These are phyloP conservation scores for Pterocles orientalis DNA, from an alignment of 2,113 vertebrate species.

Conservation along the genomic window DNA sequence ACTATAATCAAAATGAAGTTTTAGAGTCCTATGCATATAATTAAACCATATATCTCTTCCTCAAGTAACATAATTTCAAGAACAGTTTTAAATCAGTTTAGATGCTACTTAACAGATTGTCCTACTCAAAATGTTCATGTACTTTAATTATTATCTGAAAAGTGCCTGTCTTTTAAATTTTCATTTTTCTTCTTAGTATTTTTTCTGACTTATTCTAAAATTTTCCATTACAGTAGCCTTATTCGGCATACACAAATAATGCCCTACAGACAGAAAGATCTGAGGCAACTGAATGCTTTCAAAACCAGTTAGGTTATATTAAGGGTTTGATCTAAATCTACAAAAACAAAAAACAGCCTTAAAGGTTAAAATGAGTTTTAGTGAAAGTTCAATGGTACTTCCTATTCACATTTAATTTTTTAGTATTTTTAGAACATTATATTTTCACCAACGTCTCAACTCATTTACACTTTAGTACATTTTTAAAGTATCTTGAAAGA, in stretches of 20 bases:
- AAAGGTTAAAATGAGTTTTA: not conserved
- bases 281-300: slow-evolving; percentile 9
- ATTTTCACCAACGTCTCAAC: not conserved
- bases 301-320: not conserved
- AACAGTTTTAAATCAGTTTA: slow-evolving; percentile 50
- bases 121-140: slow-evolving; percentile 15
- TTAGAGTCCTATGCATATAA: slow-evolving; percentile 41
- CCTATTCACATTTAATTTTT: not conserved
- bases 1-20: slow-evolving; percentile 33
- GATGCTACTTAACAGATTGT: slow-evolving; percentile 13
- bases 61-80: slow-evolving; percentile 15
- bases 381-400: not conserved
- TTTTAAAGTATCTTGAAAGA: not conserved
- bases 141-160: slow-evolving; percentile 45
- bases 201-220: slow-evolving; percentile 48
- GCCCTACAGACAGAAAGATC: not conserved
- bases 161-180: not conserved
- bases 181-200: not conserved
- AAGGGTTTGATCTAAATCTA: not conserved
- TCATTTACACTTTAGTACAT: not conserved
- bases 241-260: slow-evolving; percentile 24
- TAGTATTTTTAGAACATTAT: not conserved
- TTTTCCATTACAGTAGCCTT: slow-evolving; percentile 44
- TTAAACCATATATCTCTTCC: slow-evolving; percentile 33
- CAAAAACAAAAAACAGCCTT: not conserved